These are phyloP conservation scores for Taenaris catops DNA, from an alignment of 2,888 invertebrate species.

Conservation along the genomic window DNA sequence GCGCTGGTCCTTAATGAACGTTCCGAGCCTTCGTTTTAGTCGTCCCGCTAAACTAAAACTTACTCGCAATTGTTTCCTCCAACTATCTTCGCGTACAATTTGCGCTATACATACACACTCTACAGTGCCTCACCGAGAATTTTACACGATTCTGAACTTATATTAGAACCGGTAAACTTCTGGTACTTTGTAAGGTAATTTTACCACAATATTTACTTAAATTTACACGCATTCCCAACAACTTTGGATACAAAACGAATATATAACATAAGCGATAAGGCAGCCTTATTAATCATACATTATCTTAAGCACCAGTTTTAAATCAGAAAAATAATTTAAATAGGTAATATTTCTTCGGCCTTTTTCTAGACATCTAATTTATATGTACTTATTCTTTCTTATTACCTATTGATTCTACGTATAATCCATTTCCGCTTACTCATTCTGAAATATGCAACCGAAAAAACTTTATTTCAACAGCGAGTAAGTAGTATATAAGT, in stretches of 20 bases:
- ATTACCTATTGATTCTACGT: no score
- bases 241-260: conserved; percentile 3
- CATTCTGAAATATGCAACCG: no score
- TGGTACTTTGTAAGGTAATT: conserved; percentile 5
- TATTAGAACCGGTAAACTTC: conserved; percentile 20
- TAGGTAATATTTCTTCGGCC: no score
- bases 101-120: conserved; percentile 35
- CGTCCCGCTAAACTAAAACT: conserved; percentile 43
- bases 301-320: no score
- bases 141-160: conserved; percentile 29
- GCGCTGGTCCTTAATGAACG: conserved; percentile 33
- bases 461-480: no score
- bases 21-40: conserved; percentile 19
- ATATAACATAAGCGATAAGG: no score
- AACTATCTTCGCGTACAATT: conserved; percentile 44
- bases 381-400: no score
- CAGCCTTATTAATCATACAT: no score
- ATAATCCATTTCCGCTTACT: no score
- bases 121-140: conserved; percentile 49
- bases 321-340: no score
- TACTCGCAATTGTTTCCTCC: conserved; percentile 49
- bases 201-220: conserved; percentile 8
- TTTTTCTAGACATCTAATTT: no score
- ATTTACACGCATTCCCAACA: conserved; percentile 2
- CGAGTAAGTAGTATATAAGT: no score